Evolutionary conservation across 2,797 vertebrate species (phyloP).

Genomic region (Acomys russatus): DNA sequence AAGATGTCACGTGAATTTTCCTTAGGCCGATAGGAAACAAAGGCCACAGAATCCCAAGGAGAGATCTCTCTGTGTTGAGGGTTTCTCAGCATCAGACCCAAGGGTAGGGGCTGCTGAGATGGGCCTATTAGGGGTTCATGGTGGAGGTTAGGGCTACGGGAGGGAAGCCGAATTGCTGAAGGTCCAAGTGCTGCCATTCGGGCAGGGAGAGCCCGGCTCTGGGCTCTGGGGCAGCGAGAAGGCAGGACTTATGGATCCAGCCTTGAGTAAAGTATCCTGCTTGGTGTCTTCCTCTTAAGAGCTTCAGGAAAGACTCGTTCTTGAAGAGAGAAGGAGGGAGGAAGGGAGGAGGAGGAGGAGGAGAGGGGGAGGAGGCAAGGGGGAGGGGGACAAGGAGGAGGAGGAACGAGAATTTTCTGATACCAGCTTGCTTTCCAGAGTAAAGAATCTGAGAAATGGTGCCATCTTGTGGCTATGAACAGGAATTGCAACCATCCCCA

Average conservation of each 20-base stretch:
- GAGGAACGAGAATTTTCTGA: neutral
- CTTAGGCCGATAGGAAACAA: constrained; percentile 11
- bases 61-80: constrained; percentile 32
- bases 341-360: neutral
- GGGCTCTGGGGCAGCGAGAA: neutral
- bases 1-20: neutral
- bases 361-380: accelerated
- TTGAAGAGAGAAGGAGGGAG: neutral
- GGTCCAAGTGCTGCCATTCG: neutral
- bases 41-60: constrained; percentile 11
- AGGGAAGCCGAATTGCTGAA: neutral
- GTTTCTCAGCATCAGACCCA: neutral
- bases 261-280: neutral
- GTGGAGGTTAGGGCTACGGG: accelerated
- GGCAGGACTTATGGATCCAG: neutral
- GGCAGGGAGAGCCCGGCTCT: neutral
- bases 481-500: constrained; percentile 5
- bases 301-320: neutral
- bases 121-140: accelerated
- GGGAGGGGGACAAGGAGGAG: too few relatives aligned
- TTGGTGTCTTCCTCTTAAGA: neutral
- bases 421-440: neutral
- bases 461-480: neutral
- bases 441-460: constrained; percentile 69
- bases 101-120: neutral